phyloP scores from a whole-genome alignment of 2,888 invertebrate species.

The Lepidocyrtinus sp. region DNA sequence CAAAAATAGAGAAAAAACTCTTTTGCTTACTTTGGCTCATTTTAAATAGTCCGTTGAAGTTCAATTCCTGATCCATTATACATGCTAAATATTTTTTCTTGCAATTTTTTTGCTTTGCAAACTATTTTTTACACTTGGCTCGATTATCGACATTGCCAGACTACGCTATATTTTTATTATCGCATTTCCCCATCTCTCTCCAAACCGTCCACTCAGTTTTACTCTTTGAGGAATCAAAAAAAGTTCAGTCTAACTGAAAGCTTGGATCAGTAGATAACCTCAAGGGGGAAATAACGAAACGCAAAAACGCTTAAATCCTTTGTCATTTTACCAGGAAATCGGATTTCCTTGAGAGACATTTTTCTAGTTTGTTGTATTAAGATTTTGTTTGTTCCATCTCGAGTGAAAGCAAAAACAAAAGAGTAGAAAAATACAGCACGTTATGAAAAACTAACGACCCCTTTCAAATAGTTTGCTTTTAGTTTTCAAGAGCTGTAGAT shows the following conservation, averaged over 20 bases:
- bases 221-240: background rate
- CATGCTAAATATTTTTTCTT: conserved; percentile 49
- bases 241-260: conserved; percentile 8
- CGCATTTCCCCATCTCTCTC: conserved; percentile 30
- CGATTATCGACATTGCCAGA: conserved; percentile 53
- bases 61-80: conserved; percentile 18
- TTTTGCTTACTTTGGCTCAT: background rate
- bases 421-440: background rate
- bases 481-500: background rate
- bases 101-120: conserved; percentile 50
- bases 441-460: background rate
- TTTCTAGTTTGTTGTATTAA: conserved; percentile 3
- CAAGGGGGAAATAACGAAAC: conserved; percentile 1
- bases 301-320: background rate
- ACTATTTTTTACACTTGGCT: conserved; percentile 54
- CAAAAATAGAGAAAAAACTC: background rate
- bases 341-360: background rate
- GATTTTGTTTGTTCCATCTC: background rate
- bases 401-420: conserved; percentile 13
- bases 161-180: conserved; percentile 33
- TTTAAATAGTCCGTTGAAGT: background rate
- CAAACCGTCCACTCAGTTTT: conserved; percentile 47
- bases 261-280: conserved; percentile 8
- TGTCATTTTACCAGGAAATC: conserved; percentile 3
- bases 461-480: background rate